Base-by-base conservation (phyloP, 2,888 invertebrate genomes). In the Rapana venosa region DNA sequence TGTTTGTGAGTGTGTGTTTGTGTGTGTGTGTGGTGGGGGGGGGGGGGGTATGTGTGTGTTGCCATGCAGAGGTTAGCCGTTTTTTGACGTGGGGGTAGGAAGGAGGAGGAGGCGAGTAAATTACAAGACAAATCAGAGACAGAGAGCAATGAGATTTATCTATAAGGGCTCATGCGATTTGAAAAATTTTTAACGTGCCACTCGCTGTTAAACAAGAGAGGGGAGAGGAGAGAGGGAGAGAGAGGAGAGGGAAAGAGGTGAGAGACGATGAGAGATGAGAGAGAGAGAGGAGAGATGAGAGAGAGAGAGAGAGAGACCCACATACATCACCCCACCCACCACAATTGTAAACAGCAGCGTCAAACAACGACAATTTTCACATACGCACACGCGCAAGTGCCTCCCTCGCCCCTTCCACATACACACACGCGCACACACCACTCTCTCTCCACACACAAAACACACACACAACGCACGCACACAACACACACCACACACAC, bases 401-500 rank as follows among this genome's bases (percentile, higher is more conserved):
- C 47, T 8, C 47, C 47, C 47, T 47, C 47, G 4, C 47, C 8
- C 47, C 47, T 8, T 8, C 47, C 26, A 74, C 11, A 74, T n/a
- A 74, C 26, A 74, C 11, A n/a, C 26, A 74, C n/a, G n/a, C 26
- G 0, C n/a, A 17, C 8, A 22, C 22, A 74, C 22, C 47, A 47
- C 8, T 47, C 8, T 47, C 47, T 47, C 47, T 47, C 47, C 47
- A 66, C 66, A 66, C 66, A 66, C 26, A 26, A 17, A 66, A 17
- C 17, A 22, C 66, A 66, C 66, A 66, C 66, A 66, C 66, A 66
- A 17, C 17, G 2, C 17, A 66, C 66, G 13, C 66, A 66, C 66
- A 66, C 66, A 66, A 66, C 66, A 66, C 66, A 66, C 66, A 66
- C 66, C 66, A 66, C 66, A 66, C 66, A 66, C 66, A 66, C 66